Conservation (phyloP, 2,797 vertebrate genomes). For the Protosalanx chinensis region DNA sequence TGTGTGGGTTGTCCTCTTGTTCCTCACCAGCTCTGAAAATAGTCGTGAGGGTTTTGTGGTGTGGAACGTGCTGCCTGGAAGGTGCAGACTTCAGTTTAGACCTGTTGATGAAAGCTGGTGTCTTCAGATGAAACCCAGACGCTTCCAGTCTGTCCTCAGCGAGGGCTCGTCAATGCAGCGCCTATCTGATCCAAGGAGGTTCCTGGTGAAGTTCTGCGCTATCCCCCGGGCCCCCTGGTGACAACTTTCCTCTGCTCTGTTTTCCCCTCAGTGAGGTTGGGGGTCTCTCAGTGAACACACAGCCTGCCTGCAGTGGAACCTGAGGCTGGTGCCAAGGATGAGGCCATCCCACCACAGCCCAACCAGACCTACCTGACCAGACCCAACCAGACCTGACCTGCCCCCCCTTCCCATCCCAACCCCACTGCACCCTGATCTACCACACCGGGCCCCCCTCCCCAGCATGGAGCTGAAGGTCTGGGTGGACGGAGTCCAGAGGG, state of each 20-base stretch:
- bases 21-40: constrained; percentile 18
- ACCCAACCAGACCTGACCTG: constrained; percentile 26
- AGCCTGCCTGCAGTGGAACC: constrained; percentile 19
- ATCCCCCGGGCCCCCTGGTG: constrained; percentile 34
- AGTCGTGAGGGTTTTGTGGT: neutral
- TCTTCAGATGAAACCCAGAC: no score
- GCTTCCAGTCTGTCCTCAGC: no score
- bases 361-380: constrained; percentile 63
- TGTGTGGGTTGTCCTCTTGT: constrained; percentile 34
- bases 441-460: no score
- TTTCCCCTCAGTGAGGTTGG: constrained; percentile 44
- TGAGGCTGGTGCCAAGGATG: constrained; percentile 60
- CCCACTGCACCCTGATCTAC: neutral
- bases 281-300: constrained; percentile 40
- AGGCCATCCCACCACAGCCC: constrained; percentile 45
- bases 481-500: constrained; percentile 97
- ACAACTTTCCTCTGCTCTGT: constrained; percentile 55
- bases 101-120: no score
- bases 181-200: no score
- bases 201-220: no score
- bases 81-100: no score
- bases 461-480: constrained; percentile 99
- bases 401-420: no score
- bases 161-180: no score
- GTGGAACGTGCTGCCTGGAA: no score